phyloP scores from a whole-genome alignment of 2,888 invertebrate genomes.

The Choreutis nemorana region DNA sequence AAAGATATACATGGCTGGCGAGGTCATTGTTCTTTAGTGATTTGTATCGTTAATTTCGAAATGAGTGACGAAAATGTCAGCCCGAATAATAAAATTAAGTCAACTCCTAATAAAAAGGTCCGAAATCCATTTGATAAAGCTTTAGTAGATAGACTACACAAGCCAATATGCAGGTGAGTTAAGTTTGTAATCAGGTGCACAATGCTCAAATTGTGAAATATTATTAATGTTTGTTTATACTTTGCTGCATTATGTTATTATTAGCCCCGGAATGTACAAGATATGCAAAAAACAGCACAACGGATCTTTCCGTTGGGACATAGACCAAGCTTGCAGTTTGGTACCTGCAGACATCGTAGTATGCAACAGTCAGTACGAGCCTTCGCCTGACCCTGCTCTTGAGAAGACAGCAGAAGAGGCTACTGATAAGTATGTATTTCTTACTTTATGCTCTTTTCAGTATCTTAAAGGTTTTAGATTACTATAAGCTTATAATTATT shows the following conservation, averaged over 20 bases:
- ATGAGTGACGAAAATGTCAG: slow-evolving; percentile 48
- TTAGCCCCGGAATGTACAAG: slow-evolving; percentile 61
- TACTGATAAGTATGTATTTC: slow-evolving; percentile 60
- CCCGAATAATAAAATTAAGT: slow-evolving; percentile 29
- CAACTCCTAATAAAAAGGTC: slow-evolving; percentile 54
- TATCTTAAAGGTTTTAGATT: too few species aligned
- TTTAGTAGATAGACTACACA: slow-evolving; percentile 70
- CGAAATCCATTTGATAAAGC: slow-evolving; percentile 75
- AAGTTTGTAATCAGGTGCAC: too few species aligned
- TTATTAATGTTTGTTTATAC: background rate
- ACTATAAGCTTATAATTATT: too few species aligned
- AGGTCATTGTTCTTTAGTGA: slow-evolving; percentile 16
- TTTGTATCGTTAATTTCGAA: slow-evolving; percentile 43
- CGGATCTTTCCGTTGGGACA: slow-evolving; percentile 67
- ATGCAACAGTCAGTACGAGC: slow-evolving; percentile 68
- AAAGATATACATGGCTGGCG: slow-evolving; percentile 1
- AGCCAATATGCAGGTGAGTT: slow-evolving; percentile 73
- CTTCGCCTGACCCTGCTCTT: slow-evolving; percentile 68
- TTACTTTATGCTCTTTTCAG: slow-evolving; percentile 1
- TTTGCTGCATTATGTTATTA: slow-evolving; percentile 8
- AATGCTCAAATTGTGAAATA: background rate
- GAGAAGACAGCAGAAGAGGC: slow-evolving; percentile 73
- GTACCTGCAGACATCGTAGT: slow-evolving; percentile 75
- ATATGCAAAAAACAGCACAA: slow-evolving; percentile 47
- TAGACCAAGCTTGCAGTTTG: slow-evolving; percentile 73